phyloP scores from a whole-genome alignment of 2,888 invertebrate genomes.

The Acleris laterana region DNA sequence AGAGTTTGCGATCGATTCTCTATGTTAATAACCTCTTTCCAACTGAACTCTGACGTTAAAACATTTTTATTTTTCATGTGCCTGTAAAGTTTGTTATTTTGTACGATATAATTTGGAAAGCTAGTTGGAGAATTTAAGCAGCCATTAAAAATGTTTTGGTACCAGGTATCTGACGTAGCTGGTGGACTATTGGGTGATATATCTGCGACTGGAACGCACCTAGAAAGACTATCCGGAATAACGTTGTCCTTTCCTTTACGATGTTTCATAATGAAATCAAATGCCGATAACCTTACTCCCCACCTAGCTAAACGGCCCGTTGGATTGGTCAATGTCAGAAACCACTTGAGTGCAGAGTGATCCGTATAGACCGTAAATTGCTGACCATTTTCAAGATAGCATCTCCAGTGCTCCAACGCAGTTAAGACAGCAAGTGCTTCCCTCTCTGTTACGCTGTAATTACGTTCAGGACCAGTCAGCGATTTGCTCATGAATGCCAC shows the following conservation, averaged over 20 bases:
- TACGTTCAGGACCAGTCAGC: neutral
- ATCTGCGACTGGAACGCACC: neutral
- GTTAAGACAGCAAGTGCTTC: too few relatives aligned
- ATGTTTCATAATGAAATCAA: neutral
- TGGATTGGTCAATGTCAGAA: neutral
- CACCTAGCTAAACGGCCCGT: neutral
- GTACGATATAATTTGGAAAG: neutral
- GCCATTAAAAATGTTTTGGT: too few relatives aligned
- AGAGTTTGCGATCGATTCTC: neutral
- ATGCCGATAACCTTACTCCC: neutral
- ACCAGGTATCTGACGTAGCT: neutral
- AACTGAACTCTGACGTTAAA: neutral
- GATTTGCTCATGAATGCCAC: slow-evolving; percentile 1
- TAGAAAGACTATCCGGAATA: neutral
- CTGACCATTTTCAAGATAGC: too few relatives aligned
- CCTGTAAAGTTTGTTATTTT: neutral
- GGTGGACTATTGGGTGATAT: neutral
- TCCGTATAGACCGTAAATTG: neutral
- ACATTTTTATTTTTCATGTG: slow-evolving; percentile 3
- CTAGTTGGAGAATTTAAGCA: neutral
- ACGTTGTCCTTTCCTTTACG: neutral
- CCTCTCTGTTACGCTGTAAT: too few relatives aligned
- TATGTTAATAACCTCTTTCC: neutral
- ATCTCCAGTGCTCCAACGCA: too few relatives aligned
- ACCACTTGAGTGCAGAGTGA: too few relatives aligned